Conservation (phyloP, 2,797 vertebrate genomes). For the Garrulus glandarius region DNA sequence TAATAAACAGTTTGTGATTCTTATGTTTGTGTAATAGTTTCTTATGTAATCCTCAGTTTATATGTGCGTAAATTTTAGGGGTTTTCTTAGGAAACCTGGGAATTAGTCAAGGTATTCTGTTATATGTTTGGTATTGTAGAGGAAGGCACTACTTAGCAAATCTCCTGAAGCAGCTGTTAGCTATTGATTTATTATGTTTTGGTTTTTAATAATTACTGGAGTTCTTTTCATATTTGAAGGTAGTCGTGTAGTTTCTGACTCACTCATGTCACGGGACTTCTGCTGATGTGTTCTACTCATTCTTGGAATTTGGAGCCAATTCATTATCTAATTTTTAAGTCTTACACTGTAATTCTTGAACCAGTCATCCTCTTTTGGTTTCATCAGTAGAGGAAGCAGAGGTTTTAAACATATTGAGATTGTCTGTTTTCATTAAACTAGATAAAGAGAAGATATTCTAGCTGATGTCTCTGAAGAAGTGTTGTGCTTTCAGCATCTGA, state of each 20-base stretch:
- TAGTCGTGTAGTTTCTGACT: background rate
- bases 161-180: background rate
- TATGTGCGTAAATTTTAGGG: background rate
- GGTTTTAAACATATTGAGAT: background rate
- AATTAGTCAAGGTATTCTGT: background rate
- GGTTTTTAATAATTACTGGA: background rate
- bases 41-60: background rate
- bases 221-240: background rate
- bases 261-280: background rate
- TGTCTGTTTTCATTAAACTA: background rate
- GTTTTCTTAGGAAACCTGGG: background rate
- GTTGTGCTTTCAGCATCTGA: background rate
- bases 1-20: background rate
- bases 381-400: background rate
- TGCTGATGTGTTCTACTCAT: background rate
- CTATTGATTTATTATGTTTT: background rate
- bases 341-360: background rate
- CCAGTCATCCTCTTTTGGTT: background rate
- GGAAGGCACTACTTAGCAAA: background rate
- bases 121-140: background rate
- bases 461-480: background rate
- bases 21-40: background rate
- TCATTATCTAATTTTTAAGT: background rate
- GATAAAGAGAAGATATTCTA: background rate
- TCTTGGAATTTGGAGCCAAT: background rate